Evolutionary conservation across 2,113 vertebrate species (phyloP).

Genomic region (Leucopternis melanops): DNA sequence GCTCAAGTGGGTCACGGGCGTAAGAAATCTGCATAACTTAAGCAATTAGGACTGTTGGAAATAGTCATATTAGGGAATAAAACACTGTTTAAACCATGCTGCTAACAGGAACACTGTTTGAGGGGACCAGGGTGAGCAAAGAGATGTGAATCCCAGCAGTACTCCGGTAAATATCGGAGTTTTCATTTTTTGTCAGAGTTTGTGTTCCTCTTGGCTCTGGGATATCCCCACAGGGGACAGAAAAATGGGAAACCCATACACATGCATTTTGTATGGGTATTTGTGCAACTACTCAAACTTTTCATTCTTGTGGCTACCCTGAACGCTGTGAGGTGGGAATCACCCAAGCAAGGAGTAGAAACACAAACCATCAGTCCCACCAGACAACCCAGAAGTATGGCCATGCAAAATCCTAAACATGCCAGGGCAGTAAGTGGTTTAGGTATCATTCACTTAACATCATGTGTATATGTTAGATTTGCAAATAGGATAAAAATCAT

Average conservation of each 20-base stretch:
- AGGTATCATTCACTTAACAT: neutral
- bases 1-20: neutral
- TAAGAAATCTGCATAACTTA: neutral
- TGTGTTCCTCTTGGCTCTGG: neutral
- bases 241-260: neutral
- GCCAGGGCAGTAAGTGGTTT: neutral
- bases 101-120: neutral
- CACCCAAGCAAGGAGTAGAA: neutral
- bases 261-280: neutral
- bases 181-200: neutral
- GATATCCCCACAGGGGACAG: neutral
- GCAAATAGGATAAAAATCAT: neutral
- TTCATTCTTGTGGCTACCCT: neutral
- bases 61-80: neutral
- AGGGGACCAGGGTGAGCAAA: neutral
- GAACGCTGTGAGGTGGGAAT: neutral
- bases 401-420: neutral
- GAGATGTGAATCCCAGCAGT: neutral
- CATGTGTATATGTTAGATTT: neutral
- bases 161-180: neutral
- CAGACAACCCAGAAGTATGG: neutral
- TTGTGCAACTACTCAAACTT: neutral
- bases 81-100: neutral
- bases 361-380: neutral
- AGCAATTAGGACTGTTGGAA: neutral